A percentile compares a stretch with the other conserved stretches of the same genome.
These are phyloP conservation scores for Cherax destructor DNA, from an alignment of 1,140 invertebrate genomes.

Conservation along the genomic window DNA sequence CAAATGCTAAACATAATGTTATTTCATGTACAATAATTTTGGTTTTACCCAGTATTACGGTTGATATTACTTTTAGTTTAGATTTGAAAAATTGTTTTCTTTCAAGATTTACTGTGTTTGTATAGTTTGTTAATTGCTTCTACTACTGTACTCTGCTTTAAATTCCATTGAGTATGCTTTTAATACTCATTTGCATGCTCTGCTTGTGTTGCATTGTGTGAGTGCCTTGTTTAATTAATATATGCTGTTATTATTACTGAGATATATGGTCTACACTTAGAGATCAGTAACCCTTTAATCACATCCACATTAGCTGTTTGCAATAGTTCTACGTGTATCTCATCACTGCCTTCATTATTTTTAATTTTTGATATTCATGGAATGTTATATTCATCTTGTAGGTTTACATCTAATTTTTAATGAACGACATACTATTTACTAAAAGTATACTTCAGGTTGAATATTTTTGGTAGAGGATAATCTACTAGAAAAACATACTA, in stretches of 20 bases:
- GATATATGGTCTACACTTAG: neutral
- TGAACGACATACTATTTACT: no score
- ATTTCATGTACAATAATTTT: neutral
- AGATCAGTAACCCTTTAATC: neutral
- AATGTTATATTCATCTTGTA: no score
- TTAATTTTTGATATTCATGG: no score
- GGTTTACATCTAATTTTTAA: no score
- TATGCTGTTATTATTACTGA: neutral
- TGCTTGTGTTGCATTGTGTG: slow-evolving; percentile 1
- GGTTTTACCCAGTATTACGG: neutral
- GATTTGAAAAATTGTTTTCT: neutral
- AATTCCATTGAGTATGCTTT: neutral
- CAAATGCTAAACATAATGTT: neutral
- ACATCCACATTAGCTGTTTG: no score
- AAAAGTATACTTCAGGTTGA: no score
- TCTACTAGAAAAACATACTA: no score
- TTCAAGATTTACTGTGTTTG: neutral
- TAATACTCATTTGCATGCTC: neutral
- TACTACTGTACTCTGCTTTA: neutral
- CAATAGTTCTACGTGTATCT: no score
- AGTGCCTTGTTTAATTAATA: neutral
- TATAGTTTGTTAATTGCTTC: neutral
- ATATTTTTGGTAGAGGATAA: no score
- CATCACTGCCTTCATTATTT: no score
- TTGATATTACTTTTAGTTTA: neutral